phyloP scores from a whole-genome alignment of 1,140 invertebrate species.

The Drosophila persimilis region DNA sequence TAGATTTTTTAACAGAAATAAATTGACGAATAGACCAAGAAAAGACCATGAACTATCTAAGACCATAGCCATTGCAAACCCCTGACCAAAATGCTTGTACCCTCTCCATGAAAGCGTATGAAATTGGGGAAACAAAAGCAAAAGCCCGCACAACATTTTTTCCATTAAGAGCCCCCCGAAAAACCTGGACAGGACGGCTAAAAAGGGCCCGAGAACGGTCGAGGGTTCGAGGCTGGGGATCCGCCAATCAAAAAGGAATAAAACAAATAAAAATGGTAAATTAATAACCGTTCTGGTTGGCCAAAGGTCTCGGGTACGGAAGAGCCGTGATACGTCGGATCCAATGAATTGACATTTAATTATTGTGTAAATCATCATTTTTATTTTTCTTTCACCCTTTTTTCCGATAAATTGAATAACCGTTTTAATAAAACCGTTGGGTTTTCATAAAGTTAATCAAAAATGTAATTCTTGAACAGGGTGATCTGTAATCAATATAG shows the following conservation, averaged over 20 bases:
- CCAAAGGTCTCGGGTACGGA: constrained; percentile 56
- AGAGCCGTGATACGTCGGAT: constrained; percentile 9
- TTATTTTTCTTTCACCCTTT: constrained; percentile 38
- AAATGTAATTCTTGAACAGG: no score
- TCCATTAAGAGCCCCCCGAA: constrained; percentile 46
- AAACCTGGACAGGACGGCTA: constrained; percentile 2
- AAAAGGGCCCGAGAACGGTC: constrained; percentile 8
- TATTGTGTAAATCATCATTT: constrained; percentile 76
- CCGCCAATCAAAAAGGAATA: constrained; percentile 2
- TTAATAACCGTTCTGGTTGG: constrained; percentile 68
- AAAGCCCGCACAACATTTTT: constrained; percentile 57
- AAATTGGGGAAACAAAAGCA: constrained; percentile 17
- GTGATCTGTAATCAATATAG: no score
- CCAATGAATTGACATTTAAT: constrained; percentile 76
- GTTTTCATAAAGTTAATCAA: constrained; percentile 34
- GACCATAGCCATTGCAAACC: not conserved
- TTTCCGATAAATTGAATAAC: constrained; percentile 51
- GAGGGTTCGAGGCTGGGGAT: constrained; percentile 10
- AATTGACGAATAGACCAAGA: not conserved
- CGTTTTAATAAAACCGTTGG: constrained; percentile 55
- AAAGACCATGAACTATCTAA: not conserved
- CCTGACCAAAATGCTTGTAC: not conserved
- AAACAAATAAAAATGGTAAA: constrained; percentile 50
- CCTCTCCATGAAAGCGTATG: constrained; percentile 13
- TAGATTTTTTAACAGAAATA: no score